phyloP scores from a whole-genome alignment of 2,113 vertebrate genomes.

The Urocynchramus pylzowi region DNA sequence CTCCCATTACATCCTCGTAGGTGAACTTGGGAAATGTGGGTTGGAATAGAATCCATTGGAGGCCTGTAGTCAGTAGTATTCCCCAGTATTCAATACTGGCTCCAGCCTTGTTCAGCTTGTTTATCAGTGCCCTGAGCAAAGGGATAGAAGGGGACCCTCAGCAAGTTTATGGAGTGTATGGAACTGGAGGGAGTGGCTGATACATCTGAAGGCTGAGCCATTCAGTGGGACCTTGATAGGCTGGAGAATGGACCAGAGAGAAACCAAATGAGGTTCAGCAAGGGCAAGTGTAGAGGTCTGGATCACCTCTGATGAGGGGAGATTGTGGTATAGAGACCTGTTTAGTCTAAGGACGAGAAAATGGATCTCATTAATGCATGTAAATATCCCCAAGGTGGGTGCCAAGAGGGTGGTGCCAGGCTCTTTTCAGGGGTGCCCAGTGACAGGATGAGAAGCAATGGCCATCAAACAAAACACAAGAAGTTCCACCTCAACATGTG shows the following conservation, averaged over 20 bases:
- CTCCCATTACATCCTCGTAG: background rate
- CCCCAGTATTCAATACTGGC: too few relatives aligned
- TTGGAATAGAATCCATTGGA: background rate
- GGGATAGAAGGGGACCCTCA: background rate
- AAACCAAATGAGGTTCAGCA: background rate
- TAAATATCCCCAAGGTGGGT: background rate
- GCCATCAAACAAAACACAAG: too few relatives aligned
- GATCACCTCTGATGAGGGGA: background rate
- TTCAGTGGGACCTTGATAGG: background rate
- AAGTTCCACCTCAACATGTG: too few relatives aligned
- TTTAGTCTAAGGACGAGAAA: background rate
- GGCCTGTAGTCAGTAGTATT: background rate
- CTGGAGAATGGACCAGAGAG: background rate
- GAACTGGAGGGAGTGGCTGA: background rate
- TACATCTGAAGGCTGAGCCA: background rate
- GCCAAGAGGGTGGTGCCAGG: too few relatives aligned
- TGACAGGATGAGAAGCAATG: too few relatives aligned
- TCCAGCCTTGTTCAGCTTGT: background rate
- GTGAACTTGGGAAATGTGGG: background rate
- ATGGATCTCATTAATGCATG: background rate
- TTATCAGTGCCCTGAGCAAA: background rate
- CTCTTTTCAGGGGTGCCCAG: too few relatives aligned
- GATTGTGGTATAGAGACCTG: background rate
- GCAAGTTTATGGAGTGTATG: background rate
- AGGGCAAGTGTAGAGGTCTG: background rate